Evolutionary conservation across 92 coral and sea anemone species (phyloP), one percentile per base, ranked within the genome.

Genomic region (Pocillopora meandrina): DNA sequence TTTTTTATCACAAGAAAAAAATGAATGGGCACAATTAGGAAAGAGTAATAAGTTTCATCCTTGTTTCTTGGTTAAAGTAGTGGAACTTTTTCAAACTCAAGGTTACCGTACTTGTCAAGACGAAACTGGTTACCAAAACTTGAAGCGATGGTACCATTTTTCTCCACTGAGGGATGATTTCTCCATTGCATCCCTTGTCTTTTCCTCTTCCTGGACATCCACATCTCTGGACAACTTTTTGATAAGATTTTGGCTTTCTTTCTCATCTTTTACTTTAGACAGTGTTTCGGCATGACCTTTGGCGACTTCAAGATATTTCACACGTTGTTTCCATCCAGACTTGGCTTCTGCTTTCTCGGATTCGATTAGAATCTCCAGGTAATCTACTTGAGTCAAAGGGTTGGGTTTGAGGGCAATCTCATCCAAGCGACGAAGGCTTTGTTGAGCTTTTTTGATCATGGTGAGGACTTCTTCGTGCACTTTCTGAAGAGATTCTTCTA

Each of bases 321-420:
- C 72, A 14, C 91, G 88, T 17, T 82, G 82, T 5, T 19, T 16
- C 73, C 77, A 89, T 2, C 92, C 92, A 23, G 72, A 42, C 20
- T 80, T 84, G 14, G 79, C 89, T 16, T 74, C 79, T 18, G 1
- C 65, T 69, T 89, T 65, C 23, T 85, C 92, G 8, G 89, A 73
- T 34, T 85, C 72, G 17, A 89, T 89, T 71, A 84, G 66, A 14
- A 89, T 15, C 13, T 89, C 89, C 65, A 89, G 68, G 75, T 89
- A 80, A 33, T 89, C 68, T 0, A 80, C 75, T 26, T 75, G 78
- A 12, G 92, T 69, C 12, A 89, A 72, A 17, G 89, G 92, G 36
- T 79, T 85, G 6, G 89, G 89, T 36, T 76, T 89, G 47, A 89
- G 84, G 26, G 92, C 89, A 58, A 89, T 89, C 56, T 84, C 85